These are phyloP conservation scores for Cygnus atratus DNA, from an alignment of 2,113 vertebrate genomes.

Conservation along the genomic window DNA sequence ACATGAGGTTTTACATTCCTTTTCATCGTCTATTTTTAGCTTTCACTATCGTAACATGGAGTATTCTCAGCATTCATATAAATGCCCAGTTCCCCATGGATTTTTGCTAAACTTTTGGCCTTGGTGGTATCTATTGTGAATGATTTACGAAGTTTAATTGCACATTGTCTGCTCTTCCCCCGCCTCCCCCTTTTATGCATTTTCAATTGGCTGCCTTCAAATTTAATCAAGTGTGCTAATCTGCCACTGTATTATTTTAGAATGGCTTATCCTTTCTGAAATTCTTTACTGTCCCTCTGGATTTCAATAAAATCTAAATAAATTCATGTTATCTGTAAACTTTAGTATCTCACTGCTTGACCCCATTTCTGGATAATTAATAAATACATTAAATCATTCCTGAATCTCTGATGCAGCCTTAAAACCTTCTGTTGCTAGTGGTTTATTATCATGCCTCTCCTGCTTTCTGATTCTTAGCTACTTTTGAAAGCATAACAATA, in stretches of 20 bases:
- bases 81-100: background rate
- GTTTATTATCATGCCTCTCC: background rate
- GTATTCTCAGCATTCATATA: background rate
- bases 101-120: background rate
- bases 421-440: background rate
- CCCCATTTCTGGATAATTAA: background rate
- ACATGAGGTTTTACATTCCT: background rate
- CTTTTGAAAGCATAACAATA: background rate
- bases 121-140: background rate
- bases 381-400: background rate
- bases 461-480: background rate
- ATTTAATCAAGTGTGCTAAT: background rate
- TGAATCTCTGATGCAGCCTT: background rate
- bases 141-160: background rate
- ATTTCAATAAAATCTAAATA: conserved; percentile 15
- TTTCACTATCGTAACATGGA: background rate
- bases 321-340: background rate
- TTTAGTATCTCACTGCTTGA: background rate
- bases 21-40: background rate
- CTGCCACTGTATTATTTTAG: background rate
- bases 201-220: background rate
- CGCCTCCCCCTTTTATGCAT: background rate
- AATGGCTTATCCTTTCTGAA: background rate
- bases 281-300: background rate
- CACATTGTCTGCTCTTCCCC: background rate